Evolutionary conservation across 2,888 invertebrate species (phyloP).

Genomic region (Seira sanloemensis): DNA sequence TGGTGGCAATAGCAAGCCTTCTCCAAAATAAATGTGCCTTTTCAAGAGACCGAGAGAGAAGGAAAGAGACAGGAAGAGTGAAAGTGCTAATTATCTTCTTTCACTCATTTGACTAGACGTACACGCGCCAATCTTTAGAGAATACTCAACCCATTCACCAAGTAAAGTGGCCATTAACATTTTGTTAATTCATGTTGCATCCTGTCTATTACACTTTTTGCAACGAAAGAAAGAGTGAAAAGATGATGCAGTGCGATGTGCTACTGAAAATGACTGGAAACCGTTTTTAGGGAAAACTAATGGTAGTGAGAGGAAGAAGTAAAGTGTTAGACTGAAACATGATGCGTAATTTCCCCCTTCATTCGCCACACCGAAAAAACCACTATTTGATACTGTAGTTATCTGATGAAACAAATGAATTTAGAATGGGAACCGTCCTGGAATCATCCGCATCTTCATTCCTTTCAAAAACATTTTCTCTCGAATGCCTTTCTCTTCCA

Average conservation of each 20-base stretch:
- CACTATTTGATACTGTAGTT: not conserved
- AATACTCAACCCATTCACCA: slow-evolving; percentile 36
- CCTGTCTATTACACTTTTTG: slow-evolving; percentile 54
- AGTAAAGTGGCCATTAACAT: slow-evolving; percentile 61
- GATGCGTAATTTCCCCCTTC: slow-evolving; percentile 32
- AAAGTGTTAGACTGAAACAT: slow-evolving; percentile 7
- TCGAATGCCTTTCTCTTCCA: not conserved
- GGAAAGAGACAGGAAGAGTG: slow-evolving; percentile 54
- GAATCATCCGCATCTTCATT: slow-evolving; percentile 40
- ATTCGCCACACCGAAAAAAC: slow-evolving; percentile 1
- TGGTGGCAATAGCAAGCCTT: not conserved
- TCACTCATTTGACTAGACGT: slow-evolving; percentile 52
- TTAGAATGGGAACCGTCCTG: slow-evolving; percentile 34
- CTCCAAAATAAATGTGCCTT: slow-evolving; percentile 26
- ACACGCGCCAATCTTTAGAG: slow-evolving; percentile 54
- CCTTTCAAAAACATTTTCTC: not conserved
- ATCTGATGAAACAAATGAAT: slow-evolving; percentile 57
- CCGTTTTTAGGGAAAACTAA: not conserved
- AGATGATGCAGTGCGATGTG: slow-evolving; percentile 30
- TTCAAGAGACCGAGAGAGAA: not conserved
- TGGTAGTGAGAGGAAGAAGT: not conserved
- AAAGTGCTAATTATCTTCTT: slow-evolving; percentile 68
- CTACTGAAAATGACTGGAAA: not conserved
- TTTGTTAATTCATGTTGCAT: slow-evolving; percentile 61
- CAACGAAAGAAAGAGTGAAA: slow-evolving; percentile 35